Conservation (phyloP, 2,113 vertebrate genomes). For the Dasyurus viverrinus region DNA sequence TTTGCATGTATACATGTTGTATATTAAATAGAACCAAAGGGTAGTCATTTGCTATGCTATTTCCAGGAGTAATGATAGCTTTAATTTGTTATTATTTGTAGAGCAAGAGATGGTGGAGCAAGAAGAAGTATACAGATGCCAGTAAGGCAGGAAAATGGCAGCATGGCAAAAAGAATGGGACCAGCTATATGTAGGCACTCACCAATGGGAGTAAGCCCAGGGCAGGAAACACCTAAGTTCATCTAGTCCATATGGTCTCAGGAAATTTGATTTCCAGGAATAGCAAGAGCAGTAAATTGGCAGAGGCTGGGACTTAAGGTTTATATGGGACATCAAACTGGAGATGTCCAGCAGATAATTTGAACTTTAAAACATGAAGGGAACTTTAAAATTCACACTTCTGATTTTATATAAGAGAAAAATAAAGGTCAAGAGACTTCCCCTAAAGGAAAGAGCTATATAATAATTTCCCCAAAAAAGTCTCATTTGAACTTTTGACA, state of each 20-base stretch:
- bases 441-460: neutral
- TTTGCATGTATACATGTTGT: neutral
- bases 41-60: neutral
- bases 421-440: neutral
- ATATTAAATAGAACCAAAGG: neutral
- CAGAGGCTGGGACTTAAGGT: neutral
- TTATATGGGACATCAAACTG: too few relatives aligned
- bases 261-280: neutral
- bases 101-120: neutral
- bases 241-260: neutral
- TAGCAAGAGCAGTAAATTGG: neutral
- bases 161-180: neutral
- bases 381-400: neutral
- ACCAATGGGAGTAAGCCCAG: too few relatives aligned
- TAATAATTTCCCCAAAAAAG: neutral
- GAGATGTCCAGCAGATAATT: neutral
- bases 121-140: neutral
- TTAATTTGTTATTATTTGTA: neutral
- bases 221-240: too few relatives aligned
- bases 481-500: neutral
- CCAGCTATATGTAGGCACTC: neutral
- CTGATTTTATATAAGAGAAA: neutral
- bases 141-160: neutral
- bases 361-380: neutral
- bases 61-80: neutral